These are phyloP conservation scores for Cactoblastis cactorum DNA, from an alignment of 2,888 invertebrate species.

Conservation along the genomic window DNA sequence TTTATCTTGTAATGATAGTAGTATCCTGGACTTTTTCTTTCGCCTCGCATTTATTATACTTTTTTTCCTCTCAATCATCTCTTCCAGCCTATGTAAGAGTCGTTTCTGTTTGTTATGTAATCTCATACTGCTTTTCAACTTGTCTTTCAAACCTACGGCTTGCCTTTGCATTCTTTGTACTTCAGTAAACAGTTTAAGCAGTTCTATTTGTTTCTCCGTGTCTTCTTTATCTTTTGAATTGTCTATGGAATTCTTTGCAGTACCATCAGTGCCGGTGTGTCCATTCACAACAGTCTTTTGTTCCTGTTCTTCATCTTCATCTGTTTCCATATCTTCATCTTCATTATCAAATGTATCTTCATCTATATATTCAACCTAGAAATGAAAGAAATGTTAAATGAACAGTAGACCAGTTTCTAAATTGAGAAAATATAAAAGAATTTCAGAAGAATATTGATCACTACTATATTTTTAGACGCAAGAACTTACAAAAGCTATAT, in stretches of 20 bases:
- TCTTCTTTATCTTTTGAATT: constrained; percentile 22
- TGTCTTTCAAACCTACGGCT: constrained; percentile 53
- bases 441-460: too few relatives aligned
- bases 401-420: neutral
- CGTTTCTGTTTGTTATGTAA: constrained; percentile 57
- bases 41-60: constrained; percentile 57
- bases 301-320: constrained; percentile 35
- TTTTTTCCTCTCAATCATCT: constrained; percentile 60
- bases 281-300: constrained; percentile 16
- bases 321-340: constrained; percentile 47
- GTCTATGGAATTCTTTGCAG: neutral
- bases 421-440: too few relatives aligned
- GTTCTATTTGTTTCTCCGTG: constrained; percentile 40
- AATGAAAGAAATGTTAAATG: constrained; percentile 1
- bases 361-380: constrained; percentile 71
- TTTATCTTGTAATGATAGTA: constrained; percentile 65
- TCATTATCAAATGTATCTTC: constrained; percentile 63
- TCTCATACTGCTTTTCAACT: constrained; percentile 57
- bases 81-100: constrained; percentile 48
- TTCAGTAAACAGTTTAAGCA: constrained; percentile 62
- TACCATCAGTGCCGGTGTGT: constrained; percentile 1
- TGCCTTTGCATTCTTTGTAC: constrained; percentile 65
- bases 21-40: constrained; percentile 65
- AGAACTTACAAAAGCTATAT: neutral
- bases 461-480: too few relatives aligned